phyloP scores from a whole-genome alignment of 2,797 vertebrate species.

The Chaunax sp. region DNA sequence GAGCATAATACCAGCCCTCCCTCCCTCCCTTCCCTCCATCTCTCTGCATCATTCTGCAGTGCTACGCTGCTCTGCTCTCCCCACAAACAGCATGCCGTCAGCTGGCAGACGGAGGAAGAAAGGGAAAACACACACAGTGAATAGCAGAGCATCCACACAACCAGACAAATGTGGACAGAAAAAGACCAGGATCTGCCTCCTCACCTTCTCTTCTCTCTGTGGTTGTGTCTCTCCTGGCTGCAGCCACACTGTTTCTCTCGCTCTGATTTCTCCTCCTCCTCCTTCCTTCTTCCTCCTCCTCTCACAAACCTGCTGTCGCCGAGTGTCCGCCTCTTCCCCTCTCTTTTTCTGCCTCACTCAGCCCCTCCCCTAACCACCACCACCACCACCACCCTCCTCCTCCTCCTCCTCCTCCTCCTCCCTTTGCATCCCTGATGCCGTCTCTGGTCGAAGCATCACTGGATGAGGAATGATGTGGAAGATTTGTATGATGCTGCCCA shows the following conservation, averaged over 20 bases:
- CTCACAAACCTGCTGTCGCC: slow-evolving; percentile 73
- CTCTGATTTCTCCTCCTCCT: slow-evolving; percentile 62
- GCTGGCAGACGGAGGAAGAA: slow-evolving; percentile 56
- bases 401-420: slow-evolving; percentile 45
- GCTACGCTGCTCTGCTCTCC: slow-evolving; percentile 52
- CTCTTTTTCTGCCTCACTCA: slow-evolving; percentile 29
- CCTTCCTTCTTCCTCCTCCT: slow-evolving; percentile 42
- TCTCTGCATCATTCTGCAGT: slow-evolving; percentile 75
- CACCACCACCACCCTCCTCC: slow-evolving; percentile 24
- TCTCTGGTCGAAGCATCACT: slow-evolving; percentile 40
- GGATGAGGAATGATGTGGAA: slow-evolving; percentile 10
- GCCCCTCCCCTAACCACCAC: slow-evolving; percentile 32
- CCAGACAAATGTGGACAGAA: too few relatives aligned
- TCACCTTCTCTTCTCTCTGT: slow-evolving; percentile 67
- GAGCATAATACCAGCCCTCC: slow-evolving; percentile 34
- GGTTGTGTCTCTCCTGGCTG: slow-evolving; percentile 65
- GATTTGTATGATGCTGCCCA: neutral
- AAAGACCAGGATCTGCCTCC: slow-evolving; percentile 16
- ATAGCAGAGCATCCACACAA: slow-evolving; percentile 18
- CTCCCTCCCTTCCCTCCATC: slow-evolving; percentile 47
- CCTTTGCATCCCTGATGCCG: slow-evolving; percentile 43
- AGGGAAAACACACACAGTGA: slow-evolving; percentile 21
- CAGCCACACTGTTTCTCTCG: slow-evolving; percentile 72
- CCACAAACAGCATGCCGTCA: slow-evolving; percentile 50
- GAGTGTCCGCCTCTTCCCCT: slow-evolving; percentile 60